Base-by-base conservation (phyloP, 2,888 invertebrate genomes). In the Orchesellides sinensis region DNA sequence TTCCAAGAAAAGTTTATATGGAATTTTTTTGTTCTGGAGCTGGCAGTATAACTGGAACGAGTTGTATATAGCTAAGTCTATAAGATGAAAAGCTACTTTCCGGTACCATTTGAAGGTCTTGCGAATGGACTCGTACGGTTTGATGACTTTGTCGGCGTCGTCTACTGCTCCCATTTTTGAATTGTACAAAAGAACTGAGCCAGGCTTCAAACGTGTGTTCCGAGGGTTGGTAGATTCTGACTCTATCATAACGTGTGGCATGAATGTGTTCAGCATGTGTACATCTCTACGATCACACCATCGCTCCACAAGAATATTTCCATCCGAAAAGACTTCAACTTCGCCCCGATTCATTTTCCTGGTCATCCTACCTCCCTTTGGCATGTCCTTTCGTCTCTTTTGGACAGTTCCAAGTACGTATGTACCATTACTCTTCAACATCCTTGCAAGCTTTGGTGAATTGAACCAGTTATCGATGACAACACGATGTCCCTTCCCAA, bases 61-160 rank as follows among this genome's bases (percentile, higher is more conserved):
- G 23, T 85, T 84, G 56, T 69, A 84, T 0, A 84, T n/a, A 0
- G 74, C 72, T 4, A 79, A 4, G 29, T 74, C 66, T 6, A 82
- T 45, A 0, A 84, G 23, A 25, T 85, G 54, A 45, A 83, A 84
- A 21, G 63, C 73, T 3, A 83, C 45, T 73, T 85, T 85, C 54
- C 61, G 74, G 47, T 84, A 85, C 85, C 85, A 85, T 35, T 85
- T 85, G 6, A 59, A 45, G 0, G 74, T 29, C 65, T 85, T 85
- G 8, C 83, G 56, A 21, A 47, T 25, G 3, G 17, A 12, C n/a
- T 45, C 12, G 14, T 77, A 69, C 2, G 75, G 45, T 2, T 54
- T 32, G 4, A 80, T 23, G 21, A 61, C 59, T 21, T 35, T 59
- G 19, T 85, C 85, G 4, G 40, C 25, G 1, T 61, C 65, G 45